A percentile compares a stretch with the other conserved stretches of the same genome.
These are phyloP conservation scores for Xenentodon cancila DNA, from an alignment of 2,797 vertebrate species.

Conservation along the genomic window DNA sequence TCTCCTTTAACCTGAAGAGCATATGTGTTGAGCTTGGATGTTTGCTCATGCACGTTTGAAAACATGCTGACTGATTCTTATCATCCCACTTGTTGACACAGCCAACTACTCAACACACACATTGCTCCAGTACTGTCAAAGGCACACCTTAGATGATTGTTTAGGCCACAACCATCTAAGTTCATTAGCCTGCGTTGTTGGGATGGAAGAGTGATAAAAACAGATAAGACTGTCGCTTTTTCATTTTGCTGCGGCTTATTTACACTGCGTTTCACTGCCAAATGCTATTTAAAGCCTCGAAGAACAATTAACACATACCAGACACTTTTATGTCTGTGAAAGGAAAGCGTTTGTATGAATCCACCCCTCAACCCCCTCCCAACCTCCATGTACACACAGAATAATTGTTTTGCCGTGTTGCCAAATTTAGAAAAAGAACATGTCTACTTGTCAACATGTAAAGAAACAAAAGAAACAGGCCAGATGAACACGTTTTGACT, in stretches of 20 bases:
- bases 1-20: conserved; percentile 44
- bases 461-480: conserved; percentile 67
- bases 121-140: conserved; percentile 29
- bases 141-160: conserved; percentile 63
- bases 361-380: conserved; percentile 54
- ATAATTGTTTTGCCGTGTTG: conserved; percentile 57
- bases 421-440: conserved; percentile 62
- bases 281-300: conserved; percentile 7
- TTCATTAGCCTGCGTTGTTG: conserved; percentile 34
- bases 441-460: conserved; percentile 50
- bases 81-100: conserved; percentile 70
- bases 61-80: conserved; percentile 74
- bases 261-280: conserved; percentile 9
- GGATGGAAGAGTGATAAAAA: conserved; percentile 29
- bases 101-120: conserved; percentile 58
- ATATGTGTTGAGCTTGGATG: conserved; percentile 59
- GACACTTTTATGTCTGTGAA: conserved; percentile 22
- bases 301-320: conserved; percentile 14
- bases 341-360: conserved; percentile 38
- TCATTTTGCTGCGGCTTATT: conserved; percentile 17
- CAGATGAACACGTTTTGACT: conserved; percentile 59
- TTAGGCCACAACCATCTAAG: conserved; percentile 25
- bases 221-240: not conserved
- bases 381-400: conserved; percentile 11
- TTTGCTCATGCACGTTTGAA: conserved; percentile 74